These are phyloP conservation scores for Brachionus koreanus DNA, from an alignment of 1,140 invertebrate species.

Conservation along the genomic window DNA sequence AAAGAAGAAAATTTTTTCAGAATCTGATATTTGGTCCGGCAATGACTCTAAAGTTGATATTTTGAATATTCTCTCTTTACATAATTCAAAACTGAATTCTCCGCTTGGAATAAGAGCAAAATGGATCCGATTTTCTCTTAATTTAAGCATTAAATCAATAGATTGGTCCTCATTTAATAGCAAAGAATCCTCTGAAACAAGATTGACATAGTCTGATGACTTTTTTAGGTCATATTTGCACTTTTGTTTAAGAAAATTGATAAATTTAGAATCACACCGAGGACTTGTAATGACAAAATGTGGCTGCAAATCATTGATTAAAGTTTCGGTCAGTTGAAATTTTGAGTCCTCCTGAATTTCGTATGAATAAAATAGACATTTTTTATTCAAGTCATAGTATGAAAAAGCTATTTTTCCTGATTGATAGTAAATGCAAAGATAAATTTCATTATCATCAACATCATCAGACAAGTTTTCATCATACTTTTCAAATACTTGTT, in stretches of 20 bases:
- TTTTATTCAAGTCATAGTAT: slow-evolving; percentile 36
- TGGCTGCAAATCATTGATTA: slow-evolving; percentile 24
- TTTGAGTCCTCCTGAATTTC: slow-evolving; percentile 1
- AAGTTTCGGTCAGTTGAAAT: slow-evolving; percentile 1
- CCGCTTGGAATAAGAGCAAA: background rate
- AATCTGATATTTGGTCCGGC: background rate
- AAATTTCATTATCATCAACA: slow-evolving; percentile 23
- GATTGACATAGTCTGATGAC: background rate
- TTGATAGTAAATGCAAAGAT: slow-evolving; percentile 9
- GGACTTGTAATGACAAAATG: slow-evolving; percentile 7
- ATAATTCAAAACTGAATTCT: background rate
- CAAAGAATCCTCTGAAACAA: background rate
- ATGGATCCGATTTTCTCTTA: background rate
- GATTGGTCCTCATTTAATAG: background rate
- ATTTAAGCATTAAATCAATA: background rate
- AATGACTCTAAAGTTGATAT: background rate
- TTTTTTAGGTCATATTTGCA: slow-evolving; percentile 9
- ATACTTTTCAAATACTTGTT: background rate
- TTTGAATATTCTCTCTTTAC: slow-evolving; percentile 31
- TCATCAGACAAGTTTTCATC: background rate
- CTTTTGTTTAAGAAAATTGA: slow-evolving; percentile 26
- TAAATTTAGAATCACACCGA: background rate
- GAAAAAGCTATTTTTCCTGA: background rate
- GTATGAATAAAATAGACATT: background rate
- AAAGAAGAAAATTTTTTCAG: slow-evolving; percentile 31